Evolutionary conservation across 2,888 invertebrate species (phyloP).

Genomic region (Abrostola triplasia): DNA sequence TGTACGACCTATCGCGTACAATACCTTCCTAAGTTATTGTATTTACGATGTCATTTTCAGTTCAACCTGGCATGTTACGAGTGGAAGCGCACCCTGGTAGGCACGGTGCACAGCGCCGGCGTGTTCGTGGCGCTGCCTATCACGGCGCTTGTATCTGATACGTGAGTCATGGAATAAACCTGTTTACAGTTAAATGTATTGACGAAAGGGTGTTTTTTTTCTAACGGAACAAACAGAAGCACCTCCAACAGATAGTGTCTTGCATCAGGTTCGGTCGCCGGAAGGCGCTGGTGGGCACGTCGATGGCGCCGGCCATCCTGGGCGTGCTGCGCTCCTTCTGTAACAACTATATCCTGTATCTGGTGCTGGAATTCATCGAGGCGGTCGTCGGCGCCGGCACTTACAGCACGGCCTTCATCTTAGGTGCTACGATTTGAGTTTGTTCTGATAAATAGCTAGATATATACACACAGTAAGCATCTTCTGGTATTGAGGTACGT

Average conservation of each 20-base stretch:
- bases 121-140: constrained; percentile 86
- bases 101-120: constrained; percentile 86
- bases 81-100: constrained; percentile 88
- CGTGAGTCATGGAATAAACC: constrained; percentile 75
- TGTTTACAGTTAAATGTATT: not conserved
- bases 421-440: constrained; percentile 68
- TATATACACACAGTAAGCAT: no score
- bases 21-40: no score
- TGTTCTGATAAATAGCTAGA: no score
- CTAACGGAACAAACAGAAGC: no score
- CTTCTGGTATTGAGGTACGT: no score
- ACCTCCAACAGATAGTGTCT: not conserved
- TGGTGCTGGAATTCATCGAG: constrained; percentile 75
- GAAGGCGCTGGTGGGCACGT: constrained; percentile 86
- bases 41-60: constrained; percentile 60
- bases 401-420: constrained; percentile 79
- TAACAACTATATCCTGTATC: constrained; percentile 67
- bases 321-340: constrained; percentile 77
- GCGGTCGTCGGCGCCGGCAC: constrained; percentile 76
- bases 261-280: constrained; percentile 85
- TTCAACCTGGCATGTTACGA: constrained; percentile 76
- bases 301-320: constrained; percentile 83
- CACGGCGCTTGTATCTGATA: constrained; percentile 86
- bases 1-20: no score
- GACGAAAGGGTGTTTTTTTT: no score